phyloP scores from a whole-genome alignment of 1,140 invertebrate species.

The Steinernema feltiae region DNA sequence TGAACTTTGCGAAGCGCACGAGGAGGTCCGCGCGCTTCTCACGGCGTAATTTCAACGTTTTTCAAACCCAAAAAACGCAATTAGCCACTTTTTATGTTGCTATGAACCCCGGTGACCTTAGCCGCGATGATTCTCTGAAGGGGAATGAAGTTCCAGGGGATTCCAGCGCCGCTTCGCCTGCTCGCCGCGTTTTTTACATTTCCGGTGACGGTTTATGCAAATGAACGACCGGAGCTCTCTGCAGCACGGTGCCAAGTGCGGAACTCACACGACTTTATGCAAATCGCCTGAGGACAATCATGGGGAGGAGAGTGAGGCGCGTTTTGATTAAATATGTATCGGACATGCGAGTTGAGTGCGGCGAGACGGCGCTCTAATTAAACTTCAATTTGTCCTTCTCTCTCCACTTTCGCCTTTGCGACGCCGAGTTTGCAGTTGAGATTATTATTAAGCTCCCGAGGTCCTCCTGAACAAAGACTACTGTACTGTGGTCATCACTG shows the following conservation, averaged over 20 bases:
- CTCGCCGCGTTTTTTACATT: not conserved
- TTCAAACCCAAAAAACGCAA: no score
- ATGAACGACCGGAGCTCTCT: not conserved
- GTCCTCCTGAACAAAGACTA: not conserved
- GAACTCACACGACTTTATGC: slow-evolving; percentile 10
- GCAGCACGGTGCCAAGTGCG: not conserved
- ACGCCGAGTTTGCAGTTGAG: not conserved
- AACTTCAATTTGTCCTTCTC: not conserved
- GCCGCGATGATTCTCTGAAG: no score
- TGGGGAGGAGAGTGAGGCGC: not conserved
- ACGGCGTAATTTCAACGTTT: not conserved
- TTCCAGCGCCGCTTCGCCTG: not conserved
- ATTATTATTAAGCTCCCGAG: not conserved
- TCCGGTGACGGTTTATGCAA: not conserved
- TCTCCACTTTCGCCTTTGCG: not conserved
- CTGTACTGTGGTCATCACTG: no score
- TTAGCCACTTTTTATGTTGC: not conserved
- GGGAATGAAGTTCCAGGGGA: not conserved
- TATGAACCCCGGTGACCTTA: not conserved
- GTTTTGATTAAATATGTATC: slow-evolving; percentile 14
- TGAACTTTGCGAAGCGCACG: not conserved
- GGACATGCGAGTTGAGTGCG: not conserved
- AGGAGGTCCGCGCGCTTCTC: not conserved
- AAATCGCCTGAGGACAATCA: slow-evolving; percentile 11
- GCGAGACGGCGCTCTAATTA: not conserved